Conservation (phyloP, 2,888 invertebrate species). For the Stenchaetothrips biformis region DNA sequence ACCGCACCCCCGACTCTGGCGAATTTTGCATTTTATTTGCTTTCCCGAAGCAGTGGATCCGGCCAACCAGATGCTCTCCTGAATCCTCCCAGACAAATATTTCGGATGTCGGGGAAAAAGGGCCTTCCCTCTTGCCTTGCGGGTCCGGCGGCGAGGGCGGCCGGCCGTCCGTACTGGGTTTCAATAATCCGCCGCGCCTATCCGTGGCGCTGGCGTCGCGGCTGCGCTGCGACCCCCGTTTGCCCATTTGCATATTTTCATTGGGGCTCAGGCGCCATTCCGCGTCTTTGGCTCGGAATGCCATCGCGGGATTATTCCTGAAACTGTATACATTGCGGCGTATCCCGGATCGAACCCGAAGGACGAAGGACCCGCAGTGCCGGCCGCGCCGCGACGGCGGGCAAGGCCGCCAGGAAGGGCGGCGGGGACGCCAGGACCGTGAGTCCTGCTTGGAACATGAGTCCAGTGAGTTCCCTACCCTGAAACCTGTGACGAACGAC, state of each 20-base stretch:
- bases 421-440: no score
- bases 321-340: slow-evolving; percentile 15
- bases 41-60: background rate
- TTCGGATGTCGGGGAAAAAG: no score
- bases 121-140: background rate
- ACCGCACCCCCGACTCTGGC: no score
- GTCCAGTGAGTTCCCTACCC: no score
- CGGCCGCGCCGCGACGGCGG: no score
- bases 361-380: background rate
- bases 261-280: slow-evolving; percentile 22
- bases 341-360: background rate
- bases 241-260: slow-evolving; percentile 17
- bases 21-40: background rate
- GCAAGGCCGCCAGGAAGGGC: no score
- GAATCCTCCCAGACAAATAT: no score
- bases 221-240: no score
- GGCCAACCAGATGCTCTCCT: background rate
- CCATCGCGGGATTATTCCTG: slow-evolving; percentile 24
- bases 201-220: background rate
- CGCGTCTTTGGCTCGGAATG: slow-evolving; percentile 20
- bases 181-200: slow-evolving; percentile 11
- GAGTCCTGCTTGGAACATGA: no score
- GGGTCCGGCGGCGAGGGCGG: background rate
- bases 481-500: no score
- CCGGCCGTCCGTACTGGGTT: slow-evolving; percentile 1